phyloP scores from a whole-genome alignment of 2,113 vertebrate species.

The Vanacampus margaritifer region DNA sequence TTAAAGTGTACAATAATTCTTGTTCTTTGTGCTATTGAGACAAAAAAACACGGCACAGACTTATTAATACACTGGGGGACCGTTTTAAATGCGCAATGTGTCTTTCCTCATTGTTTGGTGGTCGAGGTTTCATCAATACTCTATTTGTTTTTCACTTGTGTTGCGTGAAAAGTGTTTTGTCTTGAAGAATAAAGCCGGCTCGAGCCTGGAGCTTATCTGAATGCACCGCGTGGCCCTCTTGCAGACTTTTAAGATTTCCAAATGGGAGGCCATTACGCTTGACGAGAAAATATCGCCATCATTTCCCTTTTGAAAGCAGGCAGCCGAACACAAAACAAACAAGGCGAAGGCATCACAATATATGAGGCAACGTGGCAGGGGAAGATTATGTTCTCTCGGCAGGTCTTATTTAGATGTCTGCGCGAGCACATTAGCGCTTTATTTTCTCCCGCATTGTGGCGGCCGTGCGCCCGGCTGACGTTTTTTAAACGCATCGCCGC shows the following conservation, averaged over 20 bases:
- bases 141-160: neutral
- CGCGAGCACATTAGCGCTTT: constrained; percentile 55
- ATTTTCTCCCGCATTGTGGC: constrained; percentile 50
- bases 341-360: constrained; percentile 37
- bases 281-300: constrained; percentile 59
- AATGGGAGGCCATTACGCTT: constrained; percentile 58
- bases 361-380: constrained; percentile 40
- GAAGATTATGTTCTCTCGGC: constrained; percentile 59
- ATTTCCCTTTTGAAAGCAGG: constrained; percentile 58
- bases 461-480: constrained; percentile 32
- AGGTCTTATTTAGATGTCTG: constrained; percentile 59
- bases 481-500: constrained; percentile 31
- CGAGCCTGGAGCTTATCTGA: constrained; percentile 29
- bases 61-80: neutral
- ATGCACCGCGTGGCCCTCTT: constrained; percentile 32
- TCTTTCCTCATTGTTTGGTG: neutral
- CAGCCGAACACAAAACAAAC: constrained; percentile 56
- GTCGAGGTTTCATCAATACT: neutral
- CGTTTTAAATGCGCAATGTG: neutral
- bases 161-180: neutral
- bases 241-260: constrained; percentile 48
- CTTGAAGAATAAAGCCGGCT: constrained; percentile 17
- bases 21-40: neutral
- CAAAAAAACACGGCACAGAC: neutral
- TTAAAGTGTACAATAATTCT: neutral